phyloP scores from a whole-genome alignment of 2,113 vertebrate species.

The Coptodon bakossiorum region DNA sequence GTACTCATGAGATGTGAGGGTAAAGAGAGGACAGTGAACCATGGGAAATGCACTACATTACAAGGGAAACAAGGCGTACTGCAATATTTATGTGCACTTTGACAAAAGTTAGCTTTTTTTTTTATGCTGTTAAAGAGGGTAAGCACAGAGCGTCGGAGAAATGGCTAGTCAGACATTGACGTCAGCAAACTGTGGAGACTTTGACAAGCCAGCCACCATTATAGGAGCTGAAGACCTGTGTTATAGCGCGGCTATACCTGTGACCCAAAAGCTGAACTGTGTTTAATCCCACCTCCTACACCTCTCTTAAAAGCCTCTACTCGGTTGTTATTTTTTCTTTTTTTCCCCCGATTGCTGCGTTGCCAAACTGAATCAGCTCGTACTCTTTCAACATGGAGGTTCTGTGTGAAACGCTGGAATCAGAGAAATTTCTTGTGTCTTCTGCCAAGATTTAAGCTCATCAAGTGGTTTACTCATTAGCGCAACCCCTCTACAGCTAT shows the following conservation, averaged over 20 bases:
- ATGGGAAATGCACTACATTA: constrained; percentile 42
- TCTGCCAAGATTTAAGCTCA: background rate
- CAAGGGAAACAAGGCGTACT: constrained; percentile 32
- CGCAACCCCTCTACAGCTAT: background rate
- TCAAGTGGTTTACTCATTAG: constrained; percentile 4
- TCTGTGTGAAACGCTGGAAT: background rate
- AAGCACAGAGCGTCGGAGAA: background rate
- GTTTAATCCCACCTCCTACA: constrained; percentile 22
- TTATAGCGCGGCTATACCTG: background rate
- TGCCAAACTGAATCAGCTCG: background rate
- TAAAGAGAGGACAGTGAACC: constrained; percentile 31
- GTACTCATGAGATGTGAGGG: background rate
- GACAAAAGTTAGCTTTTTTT: constrained; percentile 57
- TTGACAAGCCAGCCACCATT: constrained; percentile 9
- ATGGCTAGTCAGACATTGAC: constrained; percentile 13
- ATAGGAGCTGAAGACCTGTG: background rate
- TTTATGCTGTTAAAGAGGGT: constrained; percentile 1
- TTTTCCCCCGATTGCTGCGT: background rate
- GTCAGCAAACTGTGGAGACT: background rate
- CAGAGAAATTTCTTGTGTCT: background rate
- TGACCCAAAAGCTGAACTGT: constrained; percentile 19
- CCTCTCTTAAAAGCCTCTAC: constrained; percentile 17
- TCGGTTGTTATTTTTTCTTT: background rate
- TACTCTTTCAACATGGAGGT: constrained; percentile 4
- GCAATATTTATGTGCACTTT: constrained; percentile 62